These are phyloP conservation scores for Drosophila algonquin DNA, from an alignment of 2,888 invertebrate genomes.

Conservation along the genomic window DNA sequence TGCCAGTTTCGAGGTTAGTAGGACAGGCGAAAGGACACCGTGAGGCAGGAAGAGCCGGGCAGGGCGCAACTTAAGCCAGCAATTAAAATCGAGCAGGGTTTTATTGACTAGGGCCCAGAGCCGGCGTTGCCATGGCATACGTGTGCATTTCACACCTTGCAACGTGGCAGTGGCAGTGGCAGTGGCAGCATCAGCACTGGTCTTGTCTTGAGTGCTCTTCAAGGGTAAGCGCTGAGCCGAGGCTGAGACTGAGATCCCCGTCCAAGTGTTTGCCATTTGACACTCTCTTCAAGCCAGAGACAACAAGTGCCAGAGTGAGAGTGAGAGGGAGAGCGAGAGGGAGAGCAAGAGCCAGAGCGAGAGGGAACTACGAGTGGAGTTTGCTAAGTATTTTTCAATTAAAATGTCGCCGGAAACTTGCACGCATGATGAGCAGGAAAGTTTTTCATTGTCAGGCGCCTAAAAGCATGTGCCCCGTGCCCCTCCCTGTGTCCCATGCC, in stretches of 20 bases:
- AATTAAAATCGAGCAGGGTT: constrained; percentile 65
- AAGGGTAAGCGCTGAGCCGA: constrained; percentile 24
- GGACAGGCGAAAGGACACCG: constrained; percentile 41
- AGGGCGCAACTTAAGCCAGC: constrained; percentile 57
- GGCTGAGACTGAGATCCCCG: not conserved
- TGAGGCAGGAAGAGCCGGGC: not conserved
- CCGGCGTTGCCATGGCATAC: constrained; percentile 23
- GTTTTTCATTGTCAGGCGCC: constrained; percentile 73
- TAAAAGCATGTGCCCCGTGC: constrained; percentile 45
- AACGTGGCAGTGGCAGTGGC: not conserved
- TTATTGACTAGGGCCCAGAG: constrained; percentile 54
- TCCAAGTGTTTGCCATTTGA: constrained; percentile 66
- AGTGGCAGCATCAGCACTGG: not conserved
- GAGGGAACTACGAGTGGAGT: constrained; percentile 37
- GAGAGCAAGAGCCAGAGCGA: constrained; percentile 12
- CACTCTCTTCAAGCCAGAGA: constrained; percentile 66
- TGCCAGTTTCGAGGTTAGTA: constrained; percentile 58
- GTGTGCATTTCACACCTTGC: constrained; percentile 61
- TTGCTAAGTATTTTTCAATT: constrained; percentile 78
- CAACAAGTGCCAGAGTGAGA: constrained; percentile 1
- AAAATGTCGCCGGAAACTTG: constrained; percentile 69
- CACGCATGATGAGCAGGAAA: constrained; percentile 76
- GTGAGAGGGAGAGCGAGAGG: not conserved
- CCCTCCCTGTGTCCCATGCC: too few relatives aligned
- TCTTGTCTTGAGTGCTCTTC: constrained; percentile 60